A percentile compares a stretch with the other conserved stretches of the same genome.
phyloP scores from a whole-genome alignment of 2,888 invertebrate genomes.

The Atrina japonica region DNA sequence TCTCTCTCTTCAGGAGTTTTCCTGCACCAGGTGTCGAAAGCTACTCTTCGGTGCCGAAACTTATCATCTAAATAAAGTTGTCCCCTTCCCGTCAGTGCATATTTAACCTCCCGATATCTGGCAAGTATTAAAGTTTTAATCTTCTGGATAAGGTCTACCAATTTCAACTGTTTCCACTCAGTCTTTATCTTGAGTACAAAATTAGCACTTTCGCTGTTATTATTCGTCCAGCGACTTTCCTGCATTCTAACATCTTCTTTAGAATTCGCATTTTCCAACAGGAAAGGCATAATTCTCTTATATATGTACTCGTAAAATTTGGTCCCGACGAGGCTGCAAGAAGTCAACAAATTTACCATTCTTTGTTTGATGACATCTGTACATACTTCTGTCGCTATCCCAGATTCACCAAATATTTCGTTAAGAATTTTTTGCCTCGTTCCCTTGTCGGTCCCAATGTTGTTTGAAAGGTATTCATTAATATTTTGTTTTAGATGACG shows the following conservation, averaged over 20 bases:
- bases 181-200: conserved; percentile 5
- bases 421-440: not conserved
- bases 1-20: not conserved
- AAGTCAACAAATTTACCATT: no score
- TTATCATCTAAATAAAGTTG: not conserved
- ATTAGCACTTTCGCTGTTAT: conserved; percentile 6
- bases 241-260: no score
- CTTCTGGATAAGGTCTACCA: not conserved
- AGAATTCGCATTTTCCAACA: not conserved
- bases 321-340: no score
- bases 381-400: no score
- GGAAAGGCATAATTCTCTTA: no score
- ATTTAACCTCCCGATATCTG: not conserved
- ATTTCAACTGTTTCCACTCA: conserved; percentile 12
- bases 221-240: conserved; percentile 5
- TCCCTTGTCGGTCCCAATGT: not conserved
- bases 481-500: conserved; percentile 19
- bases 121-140: not conserved
- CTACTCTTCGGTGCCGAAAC: not conserved
- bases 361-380: no score
- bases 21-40: not conserved
- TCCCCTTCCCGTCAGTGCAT: not conserved
- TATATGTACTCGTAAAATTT: no score
- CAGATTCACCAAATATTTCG: no score
- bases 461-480: not conserved